These are phyloP conservation scores for Pterocles gutturalis DNA, from an alignment of 2,113 vertebrate species.

Conservation along the genomic window DNA sequence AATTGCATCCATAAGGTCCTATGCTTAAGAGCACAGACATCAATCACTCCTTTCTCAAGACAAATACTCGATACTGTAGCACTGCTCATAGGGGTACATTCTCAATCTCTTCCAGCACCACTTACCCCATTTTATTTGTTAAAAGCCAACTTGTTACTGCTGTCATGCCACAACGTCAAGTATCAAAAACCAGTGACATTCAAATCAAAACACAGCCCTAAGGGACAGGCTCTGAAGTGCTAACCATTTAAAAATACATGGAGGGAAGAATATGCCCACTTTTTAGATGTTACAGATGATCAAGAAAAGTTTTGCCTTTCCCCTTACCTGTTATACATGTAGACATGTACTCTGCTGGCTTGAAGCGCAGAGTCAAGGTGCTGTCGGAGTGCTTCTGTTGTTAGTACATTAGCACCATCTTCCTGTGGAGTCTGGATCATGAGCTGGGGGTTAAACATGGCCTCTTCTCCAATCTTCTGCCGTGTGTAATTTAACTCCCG, in stretches of 20 bases:
- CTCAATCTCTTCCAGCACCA: not conserved
- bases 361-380: slow-evolving; percentile 94
- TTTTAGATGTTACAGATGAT: not conserved
- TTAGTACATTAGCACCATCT: slow-evolving; percentile 92
- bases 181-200: not conserved
- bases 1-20: not conserved
- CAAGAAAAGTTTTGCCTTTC: not conserved
- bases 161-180: not conserved
- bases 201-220: not conserved
- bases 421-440: slow-evolving; percentile 98
- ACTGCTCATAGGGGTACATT: not conserved
- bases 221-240: not conserved
- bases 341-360: slow-evolving; percentile 96
- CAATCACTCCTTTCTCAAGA: not conserved
- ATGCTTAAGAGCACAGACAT: not conserved
- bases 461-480: slow-evolving; percentile 97
- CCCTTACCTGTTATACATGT: slow-evolving; percentile 94
- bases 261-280: fast-evolving
- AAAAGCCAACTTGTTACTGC: not conserved
- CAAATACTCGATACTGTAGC: not conserved
- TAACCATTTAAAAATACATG: not conserved
- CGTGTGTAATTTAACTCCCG: slow-evolving; percentile 96
- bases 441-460: slow-evolving; percentile 98
- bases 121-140: not conserved
- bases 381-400: slow-evolving; percentile 91